Base-by-base conservation (phyloP, 1,140 invertebrate species). In the Antheraea pernyi region DNA sequence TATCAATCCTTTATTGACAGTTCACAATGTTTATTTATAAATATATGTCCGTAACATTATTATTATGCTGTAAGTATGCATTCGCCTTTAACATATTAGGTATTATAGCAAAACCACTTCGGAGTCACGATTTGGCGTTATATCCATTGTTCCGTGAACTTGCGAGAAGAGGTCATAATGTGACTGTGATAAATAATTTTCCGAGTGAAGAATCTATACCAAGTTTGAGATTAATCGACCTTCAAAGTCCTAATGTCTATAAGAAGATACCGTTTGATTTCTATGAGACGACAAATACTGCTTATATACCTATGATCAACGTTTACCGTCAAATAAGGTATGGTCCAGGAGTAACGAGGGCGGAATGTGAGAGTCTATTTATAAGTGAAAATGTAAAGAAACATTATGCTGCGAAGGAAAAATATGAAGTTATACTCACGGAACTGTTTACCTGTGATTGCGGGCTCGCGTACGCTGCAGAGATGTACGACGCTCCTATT, bases 361-460 rank as follows among this genome's bases (percentile, higher is more conserved):
- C 59, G 7, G 83, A 88, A 68, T 94, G 94, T 65, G 77, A 91
- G 18, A 72, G 72, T 37, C 75, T 86, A 7, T 74, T 94, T 8
- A 80, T 69, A 0, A 88, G 91, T 69, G 65, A 84, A 5, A 73
- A 84, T 16, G 83, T 94, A 0, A 79, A 86, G 63, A 53, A 83
- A 2, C 73, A 42, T 42, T 42, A 85, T 73, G 71, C 80, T 8
- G 68, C 93, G 0, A 77, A 79, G 82, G 62, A 76, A 67, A 71
- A 92, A 58, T 93, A 92, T 62, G 95, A 96, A 79, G 62, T 96
- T 0, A 92, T 96, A 18, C 73, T 96, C 0, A 88, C 93, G 1
- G 95, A 96, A 77, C 88, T 91, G 46, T 96, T 96, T 76, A 94
- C 95, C 39, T 93, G 90, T 4, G 94, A 96, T 64, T 96, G 95